These are phyloP conservation scores for Pluvianellus socialis DNA, from an alignment of 2,113 vertebrate species.

Conservation along the genomic window DNA sequence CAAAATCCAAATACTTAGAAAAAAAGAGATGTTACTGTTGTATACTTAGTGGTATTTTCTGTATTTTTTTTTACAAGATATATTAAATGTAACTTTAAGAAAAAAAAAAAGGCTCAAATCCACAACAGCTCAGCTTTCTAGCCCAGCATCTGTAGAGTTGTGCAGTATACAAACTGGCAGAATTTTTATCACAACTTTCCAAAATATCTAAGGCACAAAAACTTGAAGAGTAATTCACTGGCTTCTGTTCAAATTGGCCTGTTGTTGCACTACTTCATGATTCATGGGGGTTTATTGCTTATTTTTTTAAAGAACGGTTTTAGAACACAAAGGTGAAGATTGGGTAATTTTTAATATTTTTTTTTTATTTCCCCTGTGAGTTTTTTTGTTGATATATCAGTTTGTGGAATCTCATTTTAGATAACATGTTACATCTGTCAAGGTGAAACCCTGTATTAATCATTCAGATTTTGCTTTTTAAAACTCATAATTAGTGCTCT, in stretches of 20 bases:
- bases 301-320: neutral
- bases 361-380: neutral
- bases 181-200: neutral
- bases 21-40: neutral
- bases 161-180: neutral
- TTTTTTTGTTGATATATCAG: neutral
- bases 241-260: neutral
- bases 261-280: neutral
- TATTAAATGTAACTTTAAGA: neutral
- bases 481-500: neutral
- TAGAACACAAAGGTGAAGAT: neutral
- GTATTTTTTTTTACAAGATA: neutral
- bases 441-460: neutral
- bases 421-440: neutral
- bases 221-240: neutral
- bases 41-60: neutral
- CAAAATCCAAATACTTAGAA: neutral
- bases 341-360: fast-evolving
- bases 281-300: neutral
- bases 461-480: neutral
- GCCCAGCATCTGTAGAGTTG: neutral
- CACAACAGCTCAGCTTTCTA: neutral
- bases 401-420: neutral
- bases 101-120: neutral
- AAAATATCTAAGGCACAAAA: neutral